These are phyloP conservation scores for Metaphire vulgaris DNA, from an alignment of 1,140 invertebrate genomes.

Conservation along the genomic window DNA sequence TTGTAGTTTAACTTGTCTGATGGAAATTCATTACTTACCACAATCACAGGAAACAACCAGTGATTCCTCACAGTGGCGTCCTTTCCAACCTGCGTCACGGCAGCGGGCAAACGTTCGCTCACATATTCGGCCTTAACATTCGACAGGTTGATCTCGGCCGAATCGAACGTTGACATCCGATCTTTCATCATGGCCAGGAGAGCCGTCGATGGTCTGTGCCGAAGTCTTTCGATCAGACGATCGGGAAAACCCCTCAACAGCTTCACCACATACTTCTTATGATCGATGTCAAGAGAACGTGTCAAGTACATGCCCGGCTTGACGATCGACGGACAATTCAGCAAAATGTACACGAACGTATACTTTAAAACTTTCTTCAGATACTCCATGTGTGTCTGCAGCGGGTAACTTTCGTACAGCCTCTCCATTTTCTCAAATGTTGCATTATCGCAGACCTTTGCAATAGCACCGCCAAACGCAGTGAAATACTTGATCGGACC, in stretches of 20 bases:
- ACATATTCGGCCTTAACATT: slow-evolving; percentile 47
- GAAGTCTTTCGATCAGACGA: slow-evolving; percentile 39
- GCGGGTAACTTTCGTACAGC: slow-evolving; percentile 35
- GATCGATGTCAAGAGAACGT: slow-evolving; percentile 39
- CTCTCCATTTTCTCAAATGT: slow-evolving; percentile 42
- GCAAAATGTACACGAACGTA: slow-evolving; percentile 36
- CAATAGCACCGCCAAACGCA: slow-evolving; percentile 48
- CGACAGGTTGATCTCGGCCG: slow-evolving; percentile 33
- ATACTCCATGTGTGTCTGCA: slow-evolving; percentile 41
- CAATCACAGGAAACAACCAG: slow-evolving; percentile 52
- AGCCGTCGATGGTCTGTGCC: slow-evolving; percentile 44
- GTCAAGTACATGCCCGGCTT: slow-evolving; percentile 36
- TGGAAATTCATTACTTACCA: too few species aligned
- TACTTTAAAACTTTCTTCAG: slow-evolving; percentile 47
- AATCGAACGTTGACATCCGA: slow-evolving; percentile 37
- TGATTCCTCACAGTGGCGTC: slow-evolving; percentile 43
- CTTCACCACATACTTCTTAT: slow-evolving; percentile 38
- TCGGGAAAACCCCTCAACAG: slow-evolving; percentile 48
- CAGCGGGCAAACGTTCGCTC: slow-evolving; percentile 36
- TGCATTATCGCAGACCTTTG: slow-evolving; percentile 41
- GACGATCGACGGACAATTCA: slow-evolving; percentile 40
- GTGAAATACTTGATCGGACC: slow-evolving; percentile 51
- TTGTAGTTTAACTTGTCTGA: too few species aligned
- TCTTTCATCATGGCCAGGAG: slow-evolving; percentile 41
- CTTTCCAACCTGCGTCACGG: slow-evolving; percentile 42